A percentile compares a stretch with the other conserved stretches of the same genome.
These are phyloP conservation scores for Atherinosoma microstoma DNA, from an alignment of 2,797 vertebrate genomes.

Conservation along the genomic window DNA sequence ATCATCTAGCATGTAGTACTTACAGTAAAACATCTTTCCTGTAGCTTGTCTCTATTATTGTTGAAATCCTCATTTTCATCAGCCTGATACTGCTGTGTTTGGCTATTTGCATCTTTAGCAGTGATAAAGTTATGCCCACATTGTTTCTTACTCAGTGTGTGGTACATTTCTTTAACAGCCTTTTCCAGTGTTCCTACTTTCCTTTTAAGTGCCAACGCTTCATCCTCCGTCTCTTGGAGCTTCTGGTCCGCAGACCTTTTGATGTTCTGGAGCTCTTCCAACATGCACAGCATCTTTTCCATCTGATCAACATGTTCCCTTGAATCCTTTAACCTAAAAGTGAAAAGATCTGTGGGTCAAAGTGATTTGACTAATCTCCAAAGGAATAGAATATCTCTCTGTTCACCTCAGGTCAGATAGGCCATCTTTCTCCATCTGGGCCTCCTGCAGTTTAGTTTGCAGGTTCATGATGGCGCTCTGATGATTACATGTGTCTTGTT, in stretches of 20 bases:
- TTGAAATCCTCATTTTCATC: slow-evolving; percentile 58
- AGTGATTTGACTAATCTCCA: slow-evolving; percentile 4
- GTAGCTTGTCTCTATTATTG: slow-evolving; percentile 54
- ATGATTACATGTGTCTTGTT: slow-evolving; percentile 71
- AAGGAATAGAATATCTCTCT: neutral
- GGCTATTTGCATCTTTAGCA: slow-evolving; percentile 13
- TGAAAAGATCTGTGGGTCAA: slow-evolving; percentile 35
- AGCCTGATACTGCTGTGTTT: slow-evolving; percentile 53
- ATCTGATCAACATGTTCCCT: slow-evolving; percentile 78
- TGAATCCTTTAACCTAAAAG: slow-evolving; percentile 80
- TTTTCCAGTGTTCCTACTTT: slow-evolving; percentile 74
- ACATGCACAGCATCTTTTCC: slow-evolving; percentile 80
- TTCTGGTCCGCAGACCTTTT: slow-evolving; percentile 78
- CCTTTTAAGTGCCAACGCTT: slow-evolving; percentile 73
- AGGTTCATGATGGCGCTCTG: slow-evolving; percentile 76
- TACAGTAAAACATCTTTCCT: slow-evolving; percentile 78
- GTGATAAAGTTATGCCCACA: slow-evolving; percentile 54
- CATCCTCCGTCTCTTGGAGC: slow-evolving; percentile 79
- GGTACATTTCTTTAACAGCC: slow-evolving; percentile 76
- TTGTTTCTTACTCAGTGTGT: slow-evolving; percentile 64
- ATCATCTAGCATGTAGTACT: slow-evolving; percentile 47
- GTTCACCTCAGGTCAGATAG: slow-evolving; percentile 83
- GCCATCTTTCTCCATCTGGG: slow-evolving; percentile 78
- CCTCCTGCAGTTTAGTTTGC: slow-evolving; percentile 80
- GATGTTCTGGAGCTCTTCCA: slow-evolving; percentile 83